phyloP scores from a whole-genome alignment of 2,113 vertebrate species.

The Crypturellus undulatus region DNA sequence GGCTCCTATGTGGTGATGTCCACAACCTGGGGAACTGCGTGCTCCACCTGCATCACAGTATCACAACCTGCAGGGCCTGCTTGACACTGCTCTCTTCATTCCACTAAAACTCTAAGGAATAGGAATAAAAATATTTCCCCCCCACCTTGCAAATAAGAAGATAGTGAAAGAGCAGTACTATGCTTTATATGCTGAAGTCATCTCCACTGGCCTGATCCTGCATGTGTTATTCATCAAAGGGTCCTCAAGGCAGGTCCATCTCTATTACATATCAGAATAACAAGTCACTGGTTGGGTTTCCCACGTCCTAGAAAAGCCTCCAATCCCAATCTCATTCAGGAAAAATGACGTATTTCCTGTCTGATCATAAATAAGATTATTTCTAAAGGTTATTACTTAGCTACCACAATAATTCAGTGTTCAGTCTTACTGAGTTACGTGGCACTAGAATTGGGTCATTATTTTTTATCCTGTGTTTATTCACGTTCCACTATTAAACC shows the following conservation, averaged over 20 bases:
- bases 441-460: not conserved
- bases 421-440: not conserved
- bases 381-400: not conserved
- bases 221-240: not conserved
- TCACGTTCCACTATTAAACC: not conserved
- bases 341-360: not conserved
- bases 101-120: not conserved
- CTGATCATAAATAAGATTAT: not conserved
- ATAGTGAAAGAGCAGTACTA: not conserved
- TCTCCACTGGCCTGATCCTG: not conserved
- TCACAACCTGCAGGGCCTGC: not conserved
- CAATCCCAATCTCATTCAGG: not conserved
- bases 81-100: not conserved
- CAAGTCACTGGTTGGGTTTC: not conserved
- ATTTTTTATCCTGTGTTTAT: not conserved
- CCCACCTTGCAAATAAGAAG: not conserved
- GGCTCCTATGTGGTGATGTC: not conserved
- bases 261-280: not conserved
- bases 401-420: not conserved
- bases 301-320: not conserved
- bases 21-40: not conserved
- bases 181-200: not conserved
- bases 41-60: not conserved
- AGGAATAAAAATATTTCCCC: not conserved
- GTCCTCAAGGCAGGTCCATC: not conserved